Evolutionary conservation across 92 coral and sea anemone species (phyloP).

Genomic region (Parazoanthus atlanticus): DNA sequence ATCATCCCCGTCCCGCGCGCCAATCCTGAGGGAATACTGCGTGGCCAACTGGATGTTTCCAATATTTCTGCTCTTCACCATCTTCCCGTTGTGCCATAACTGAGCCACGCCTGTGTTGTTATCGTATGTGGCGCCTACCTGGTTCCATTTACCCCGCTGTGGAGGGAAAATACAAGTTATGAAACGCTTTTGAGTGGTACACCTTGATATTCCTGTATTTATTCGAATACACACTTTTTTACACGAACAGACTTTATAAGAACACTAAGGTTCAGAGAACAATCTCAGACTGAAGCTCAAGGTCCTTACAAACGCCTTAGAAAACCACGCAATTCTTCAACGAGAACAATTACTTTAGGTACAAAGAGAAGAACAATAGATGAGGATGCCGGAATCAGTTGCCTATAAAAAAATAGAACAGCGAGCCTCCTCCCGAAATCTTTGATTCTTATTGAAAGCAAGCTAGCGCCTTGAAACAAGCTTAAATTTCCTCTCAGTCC

Average conservation of each 20-base stretch:
- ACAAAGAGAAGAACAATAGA: too few relatives aligned
- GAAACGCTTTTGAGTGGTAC: background rate
- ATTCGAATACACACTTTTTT: background rate
- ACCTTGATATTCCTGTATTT: background rate
- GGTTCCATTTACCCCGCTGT: constrained; percentile 94
- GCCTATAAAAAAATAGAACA: too few relatives aligned
- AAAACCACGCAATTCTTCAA: background rate
- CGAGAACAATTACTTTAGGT: background rate
- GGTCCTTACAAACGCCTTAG: too few relatives aligned
- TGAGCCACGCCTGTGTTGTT: constrained; percentile 97
- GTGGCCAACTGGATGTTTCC: constrained; percentile 94
- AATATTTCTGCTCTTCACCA: constrained; percentile 97
- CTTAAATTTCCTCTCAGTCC: too few relatives aligned
- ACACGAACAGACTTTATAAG: background rate
- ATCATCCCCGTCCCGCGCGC: constrained; percentile 90
- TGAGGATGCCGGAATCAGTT: background rate
- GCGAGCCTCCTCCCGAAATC: too few relatives aligned
- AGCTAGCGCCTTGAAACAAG: too few relatives aligned
- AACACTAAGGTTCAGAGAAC: background rate
- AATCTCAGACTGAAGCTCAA: background rate
- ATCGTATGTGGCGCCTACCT: constrained; percentile 98
- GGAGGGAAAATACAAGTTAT: background rate
- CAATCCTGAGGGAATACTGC: constrained; percentile 92
- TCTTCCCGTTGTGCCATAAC: constrained; percentile 98
- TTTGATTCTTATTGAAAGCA: too few relatives aligned